A percentile compares a stretch with the other conserved stretches of the same genome.
phyloP scores from a whole-genome alignment of 2,113 vertebrate species.

The Pandion haliaetus region DNA sequence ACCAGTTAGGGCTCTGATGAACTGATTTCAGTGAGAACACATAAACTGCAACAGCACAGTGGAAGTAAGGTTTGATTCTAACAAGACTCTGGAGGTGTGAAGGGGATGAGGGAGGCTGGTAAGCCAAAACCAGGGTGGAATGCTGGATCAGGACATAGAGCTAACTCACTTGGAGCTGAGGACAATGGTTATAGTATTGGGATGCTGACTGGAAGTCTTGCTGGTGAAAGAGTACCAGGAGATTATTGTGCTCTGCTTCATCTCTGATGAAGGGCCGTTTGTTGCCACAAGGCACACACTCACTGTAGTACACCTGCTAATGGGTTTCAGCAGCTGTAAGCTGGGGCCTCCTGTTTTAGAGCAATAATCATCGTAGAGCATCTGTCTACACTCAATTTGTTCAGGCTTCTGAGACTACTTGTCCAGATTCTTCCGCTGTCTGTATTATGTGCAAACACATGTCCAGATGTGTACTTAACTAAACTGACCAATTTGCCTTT shows the following conservation, averaged over 20 bases:
- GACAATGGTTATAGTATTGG: background rate
- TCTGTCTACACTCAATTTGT: background rate
- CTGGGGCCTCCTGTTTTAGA: background rate
- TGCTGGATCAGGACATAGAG: background rate
- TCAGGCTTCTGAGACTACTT: background rate
- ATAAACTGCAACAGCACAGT: background rate
- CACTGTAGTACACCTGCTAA: background rate
- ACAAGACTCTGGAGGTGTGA: background rate
- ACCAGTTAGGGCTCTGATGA: background rate
- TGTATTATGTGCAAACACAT: background rate
- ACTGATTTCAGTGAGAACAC: background rate
- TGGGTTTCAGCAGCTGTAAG: background rate
- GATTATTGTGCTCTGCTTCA: background rate
- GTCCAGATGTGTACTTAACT: background rate
- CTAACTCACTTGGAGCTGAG: background rate
- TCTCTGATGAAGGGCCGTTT: background rate
- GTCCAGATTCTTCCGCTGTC: background rate
- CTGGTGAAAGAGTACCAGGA: background rate
- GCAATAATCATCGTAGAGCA: background rate
- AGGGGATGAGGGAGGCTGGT: background rate
- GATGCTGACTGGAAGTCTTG: background rate
- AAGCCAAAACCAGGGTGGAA: background rate
- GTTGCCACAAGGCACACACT: background rate
- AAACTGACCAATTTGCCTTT: background rate
- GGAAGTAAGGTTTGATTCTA: background rate